Base-by-base conservation (phyloP, 2,888 invertebrate genomes). In the Sphecodes monilicornis region DNA sequence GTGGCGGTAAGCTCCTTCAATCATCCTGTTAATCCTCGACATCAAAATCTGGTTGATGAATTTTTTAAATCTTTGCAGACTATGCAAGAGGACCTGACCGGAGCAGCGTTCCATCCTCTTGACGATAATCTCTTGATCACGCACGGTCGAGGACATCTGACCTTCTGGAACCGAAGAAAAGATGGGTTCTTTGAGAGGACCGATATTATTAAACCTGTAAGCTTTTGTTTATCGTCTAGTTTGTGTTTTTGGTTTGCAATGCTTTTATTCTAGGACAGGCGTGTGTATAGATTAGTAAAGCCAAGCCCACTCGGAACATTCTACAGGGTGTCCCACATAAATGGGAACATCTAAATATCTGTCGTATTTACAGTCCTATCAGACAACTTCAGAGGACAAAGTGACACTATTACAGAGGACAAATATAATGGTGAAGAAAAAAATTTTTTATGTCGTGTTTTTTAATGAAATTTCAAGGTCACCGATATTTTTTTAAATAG, bases 51-150 rank as follows among this genome's bases (percentile, higher is more conserved):
- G 29, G 16, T 69, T 18, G 1, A n/a, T n/a, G 5, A 29, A 73
- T 32, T 13, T 13, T 4, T 41, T n/a, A 0, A 26, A 66, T 16
- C 43, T 36, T 41, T 80, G 84, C 94, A 98, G 98, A 98, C 98
- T 0, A 95, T 98, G 54, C 98, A 98, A 95, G 98, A 98, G 94
- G 97, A 98, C 91, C 95, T 99, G 68, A 97, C 97, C 0, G 98
- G 98, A 0, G 98, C 98, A 0, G 97, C 97, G 0, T 99, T 99
- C 95, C 98, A 98, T 94, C 98, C 98, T 0, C 95, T 98, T 46
- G 98, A 98, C 93, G 98, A 98, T 93, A 98, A 98, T 94, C 96
- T 98, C 39, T 96, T 98, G 84, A 98, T 99, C 88, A 98, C 98
- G 0, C 98, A 98, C 92, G 99, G 99, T 2, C 97, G 98, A 90